Evolutionary conservation across 2,888 invertebrate genomes (phyloP).

Genomic region (Diplolepis rosae): DNA sequence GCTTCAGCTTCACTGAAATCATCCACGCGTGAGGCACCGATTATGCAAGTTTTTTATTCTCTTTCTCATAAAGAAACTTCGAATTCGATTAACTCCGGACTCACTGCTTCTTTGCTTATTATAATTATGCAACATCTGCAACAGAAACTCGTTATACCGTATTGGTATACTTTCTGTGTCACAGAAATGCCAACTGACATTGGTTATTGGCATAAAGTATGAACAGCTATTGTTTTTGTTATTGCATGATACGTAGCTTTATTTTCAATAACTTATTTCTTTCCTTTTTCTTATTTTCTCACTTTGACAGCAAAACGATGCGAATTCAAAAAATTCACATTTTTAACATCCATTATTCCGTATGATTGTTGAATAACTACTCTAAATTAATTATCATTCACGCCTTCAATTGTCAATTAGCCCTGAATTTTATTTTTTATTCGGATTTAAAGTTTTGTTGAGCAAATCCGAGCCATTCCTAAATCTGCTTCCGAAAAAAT

Average conservation of each 20-base stretch:
- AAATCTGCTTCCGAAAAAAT: too few relatives aligned
- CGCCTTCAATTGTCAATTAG: background rate
- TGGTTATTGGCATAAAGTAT: background rate
- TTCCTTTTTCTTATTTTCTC: background rate
- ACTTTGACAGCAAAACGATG: background rate
- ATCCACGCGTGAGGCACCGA: background rate
- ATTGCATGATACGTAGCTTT: background rate
- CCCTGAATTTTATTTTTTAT: background rate
- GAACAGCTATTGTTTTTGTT: background rate
- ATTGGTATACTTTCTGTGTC: background rate
- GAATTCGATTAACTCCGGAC: background rate
- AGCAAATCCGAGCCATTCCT: too few relatives aligned
- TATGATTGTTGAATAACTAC: background rate
- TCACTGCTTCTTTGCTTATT: conserved; percentile 2
- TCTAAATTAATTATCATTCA: background rate
- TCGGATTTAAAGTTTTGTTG: too few relatives aligned
- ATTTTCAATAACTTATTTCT: background rate
- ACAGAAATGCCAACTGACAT: conserved; percentile 11
- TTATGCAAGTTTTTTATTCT: background rate
- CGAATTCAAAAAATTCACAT: background rate
- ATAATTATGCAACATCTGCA: conserved; percentile 10
- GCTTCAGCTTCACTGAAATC: background rate
- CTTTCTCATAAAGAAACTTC: background rate
- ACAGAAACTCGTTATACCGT: background rate
- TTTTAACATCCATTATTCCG: background rate